These are phyloP conservation scores for Podocnemis expansa DNA, from an alignment of 2,113 vertebrate genomes.

Conservation along the genomic window DNA sequence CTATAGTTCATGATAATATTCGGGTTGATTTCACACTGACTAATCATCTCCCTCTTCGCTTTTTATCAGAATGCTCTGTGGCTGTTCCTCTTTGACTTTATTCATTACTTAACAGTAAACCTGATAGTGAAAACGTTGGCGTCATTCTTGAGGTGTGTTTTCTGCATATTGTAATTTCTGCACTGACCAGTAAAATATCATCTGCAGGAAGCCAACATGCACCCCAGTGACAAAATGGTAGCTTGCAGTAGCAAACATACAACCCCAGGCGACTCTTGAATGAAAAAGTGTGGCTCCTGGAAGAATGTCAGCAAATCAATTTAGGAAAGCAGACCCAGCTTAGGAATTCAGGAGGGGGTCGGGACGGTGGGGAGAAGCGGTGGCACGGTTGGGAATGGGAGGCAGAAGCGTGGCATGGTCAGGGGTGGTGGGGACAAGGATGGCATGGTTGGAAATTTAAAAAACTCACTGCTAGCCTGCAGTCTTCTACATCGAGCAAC, in stretches of 20 bases:
- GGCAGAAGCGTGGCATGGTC: too few relatives aligned
- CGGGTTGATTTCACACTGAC: neutral
- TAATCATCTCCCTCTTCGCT: neutral
- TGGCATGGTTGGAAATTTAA: too few relatives aligned
- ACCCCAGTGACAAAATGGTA: neutral
- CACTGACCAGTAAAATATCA: fast-evolving
- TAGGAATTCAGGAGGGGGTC: too few relatives aligned
- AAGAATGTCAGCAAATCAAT: too few relatives aligned
- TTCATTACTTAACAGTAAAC: neutral
- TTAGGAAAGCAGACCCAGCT: too few relatives aligned
- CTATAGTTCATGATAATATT: neutral
- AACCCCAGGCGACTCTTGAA: too few relatives aligned
- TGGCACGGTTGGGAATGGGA: too few relatives aligned
- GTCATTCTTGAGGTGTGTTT: neutral
- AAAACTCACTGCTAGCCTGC: too few relatives aligned
- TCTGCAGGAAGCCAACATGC: fast-evolving
- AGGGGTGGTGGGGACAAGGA: too few relatives aligned
- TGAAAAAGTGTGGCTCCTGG: too few relatives aligned
- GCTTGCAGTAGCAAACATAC: neutral
- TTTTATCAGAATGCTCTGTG: neutral
- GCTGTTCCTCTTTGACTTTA: neutral
- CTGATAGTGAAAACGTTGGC: neutral
- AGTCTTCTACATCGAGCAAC: too few relatives aligned
- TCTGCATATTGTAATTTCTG: neutral
- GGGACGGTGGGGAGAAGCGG: too few relatives aligned